phyloP scores from a whole-genome alignment of 2,797 vertebrate species.

The Geotrypetes seraphini region DNA sequence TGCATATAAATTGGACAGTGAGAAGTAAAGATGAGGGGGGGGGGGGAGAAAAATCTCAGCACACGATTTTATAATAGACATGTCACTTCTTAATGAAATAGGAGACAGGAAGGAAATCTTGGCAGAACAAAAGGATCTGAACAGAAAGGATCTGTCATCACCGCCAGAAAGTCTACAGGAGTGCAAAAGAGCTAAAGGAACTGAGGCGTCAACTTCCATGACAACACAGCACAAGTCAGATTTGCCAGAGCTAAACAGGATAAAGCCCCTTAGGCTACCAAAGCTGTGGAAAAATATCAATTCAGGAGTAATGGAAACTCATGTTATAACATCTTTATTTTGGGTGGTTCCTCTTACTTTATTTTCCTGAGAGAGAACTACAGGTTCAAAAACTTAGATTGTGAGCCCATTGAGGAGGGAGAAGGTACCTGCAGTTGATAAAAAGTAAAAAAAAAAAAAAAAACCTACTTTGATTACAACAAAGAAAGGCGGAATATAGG shows the following conservation, averaged over 20 bases:
- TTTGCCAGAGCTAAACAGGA: neutral
- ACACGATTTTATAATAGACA: conserved; percentile 10
- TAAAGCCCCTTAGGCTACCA: no score
- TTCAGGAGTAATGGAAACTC: no score
- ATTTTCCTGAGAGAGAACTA: no score
- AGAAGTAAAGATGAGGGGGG: conserved; percentile 8
- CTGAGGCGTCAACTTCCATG: neutral
- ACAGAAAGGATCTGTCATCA: neutral
- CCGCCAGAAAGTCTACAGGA: neutral
- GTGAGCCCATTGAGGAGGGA: no score
- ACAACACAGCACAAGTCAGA: conserved; percentile 4
- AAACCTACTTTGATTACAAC: no score
- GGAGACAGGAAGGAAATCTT: neutral
- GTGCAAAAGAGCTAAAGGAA: neutral
- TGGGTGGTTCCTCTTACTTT: no score
- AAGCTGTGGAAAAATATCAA: no score
- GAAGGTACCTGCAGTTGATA: no score
- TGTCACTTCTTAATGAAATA: conserved; percentile 1
- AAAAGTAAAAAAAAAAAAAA: no score
- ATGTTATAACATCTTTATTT: no score
- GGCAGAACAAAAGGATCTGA: conserved; percentile 5
- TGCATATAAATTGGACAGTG: conserved; percentile 1
- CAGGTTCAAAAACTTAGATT: no score
- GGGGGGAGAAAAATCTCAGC: conserved; percentile 10
- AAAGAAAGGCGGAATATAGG: no score